A percentile compares a stretch with the other conserved stretches of the same genome.
Conservation (phyloP, 2,797 vertebrate genomes). For the Chelonia mydas region DNA sequence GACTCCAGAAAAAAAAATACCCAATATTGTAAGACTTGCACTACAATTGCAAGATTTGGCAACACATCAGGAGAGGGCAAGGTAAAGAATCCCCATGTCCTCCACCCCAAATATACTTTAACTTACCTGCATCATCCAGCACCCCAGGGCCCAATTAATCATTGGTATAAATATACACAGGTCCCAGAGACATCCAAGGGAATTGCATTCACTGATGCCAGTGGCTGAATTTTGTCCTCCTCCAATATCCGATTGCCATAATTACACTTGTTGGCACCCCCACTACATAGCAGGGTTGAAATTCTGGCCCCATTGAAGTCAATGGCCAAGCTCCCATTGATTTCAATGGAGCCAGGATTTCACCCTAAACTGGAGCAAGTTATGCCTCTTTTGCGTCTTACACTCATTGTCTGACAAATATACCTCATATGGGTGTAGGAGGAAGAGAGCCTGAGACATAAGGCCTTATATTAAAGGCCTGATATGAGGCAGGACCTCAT, state of each 20-base stretch:
- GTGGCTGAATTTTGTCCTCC: background rate
- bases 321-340: background rate
- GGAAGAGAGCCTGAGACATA: too few species aligned
- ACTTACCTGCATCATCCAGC: background rate
- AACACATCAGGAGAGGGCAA: background rate
- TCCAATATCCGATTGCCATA: background rate
- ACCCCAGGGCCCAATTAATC: background rate
- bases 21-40: background rate
- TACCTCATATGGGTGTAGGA: background rate
- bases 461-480: too few species aligned
- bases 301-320: background rate
- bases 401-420: background rate
- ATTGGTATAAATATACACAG: background rate
- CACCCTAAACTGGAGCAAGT: background rate
- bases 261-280: background rate
- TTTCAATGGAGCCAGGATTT: slow-evolving; percentile 1
- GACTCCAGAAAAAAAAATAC: background rate
- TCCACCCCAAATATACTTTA: background rate
- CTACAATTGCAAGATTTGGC: background rate
- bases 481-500: too few species aligned
- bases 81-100: background rate
- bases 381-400: background rate
- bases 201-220: background rate
- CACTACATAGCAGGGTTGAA: background rate
- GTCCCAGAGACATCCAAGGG: background rate